A percentile compares a stretch with the other conserved stretches of the same genome.
phyloP scores from a whole-genome alignment of 2,113 vertebrate genomes.

The Cyphomyrus plagiostoma region DNA sequence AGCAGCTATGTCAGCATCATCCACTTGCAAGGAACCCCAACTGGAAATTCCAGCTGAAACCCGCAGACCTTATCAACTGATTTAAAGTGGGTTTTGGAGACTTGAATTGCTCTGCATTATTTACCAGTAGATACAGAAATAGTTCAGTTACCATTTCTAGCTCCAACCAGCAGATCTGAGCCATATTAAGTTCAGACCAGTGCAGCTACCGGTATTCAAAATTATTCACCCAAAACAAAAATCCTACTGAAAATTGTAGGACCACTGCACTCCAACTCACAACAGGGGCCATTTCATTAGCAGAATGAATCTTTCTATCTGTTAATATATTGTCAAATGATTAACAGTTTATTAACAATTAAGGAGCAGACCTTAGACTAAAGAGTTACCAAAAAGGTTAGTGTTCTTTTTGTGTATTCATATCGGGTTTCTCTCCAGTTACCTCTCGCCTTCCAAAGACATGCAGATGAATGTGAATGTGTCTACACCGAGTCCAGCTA shows the following conservation, averaged over 20 bases:
- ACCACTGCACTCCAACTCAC: not conserved
- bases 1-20: not conserved
- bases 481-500: not conserved
- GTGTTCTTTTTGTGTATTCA: not conserved
- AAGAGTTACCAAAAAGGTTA: not conserved
- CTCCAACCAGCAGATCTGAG: not conserved
- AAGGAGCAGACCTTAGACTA: not conserved
- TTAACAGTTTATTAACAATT: not conserved
- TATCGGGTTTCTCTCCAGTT: not conserved
- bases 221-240: not conserved
- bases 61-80: constrained; percentile 1
- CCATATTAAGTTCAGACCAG: not conserved
- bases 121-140: not conserved
- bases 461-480: not conserved
- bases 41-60: not conserved
- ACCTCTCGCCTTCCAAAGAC: not conserved
- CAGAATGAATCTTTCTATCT: not conserved
- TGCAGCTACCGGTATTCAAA: not conserved
- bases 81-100: not conserved
- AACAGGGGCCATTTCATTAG: not conserved
- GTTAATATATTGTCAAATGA: not conserved
- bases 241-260: not conserved
- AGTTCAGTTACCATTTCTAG: not conserved
- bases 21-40: not conserved
- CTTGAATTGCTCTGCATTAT: not conserved